Conservation (phyloP, 2,113 vertebrate species). For the Colius striatus region DNA sequence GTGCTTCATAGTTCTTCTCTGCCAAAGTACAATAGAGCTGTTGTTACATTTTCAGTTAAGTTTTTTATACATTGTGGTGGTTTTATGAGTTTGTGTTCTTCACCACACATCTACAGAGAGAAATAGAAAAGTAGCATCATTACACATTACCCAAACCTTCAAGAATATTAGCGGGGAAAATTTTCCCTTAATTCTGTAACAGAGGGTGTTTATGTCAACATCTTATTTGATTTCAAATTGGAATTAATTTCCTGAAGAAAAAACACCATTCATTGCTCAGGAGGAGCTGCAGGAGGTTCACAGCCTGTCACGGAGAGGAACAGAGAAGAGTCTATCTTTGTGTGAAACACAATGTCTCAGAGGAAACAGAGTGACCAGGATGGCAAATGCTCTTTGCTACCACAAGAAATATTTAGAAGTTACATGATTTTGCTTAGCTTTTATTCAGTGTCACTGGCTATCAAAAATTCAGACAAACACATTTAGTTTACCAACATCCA, state of each 20-base stretch:
- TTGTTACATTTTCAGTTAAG: not conserved
- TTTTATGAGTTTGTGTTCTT: not conserved
- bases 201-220: not conserved
- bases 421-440: not conserved
- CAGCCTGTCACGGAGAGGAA: not conserved
- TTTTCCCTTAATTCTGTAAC: not conserved
- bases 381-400: not conserved
- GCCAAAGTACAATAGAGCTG: not conserved
- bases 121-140: not conserved
- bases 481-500: not conserved
- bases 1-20: not conserved
- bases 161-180: not conserved
- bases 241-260: not conserved
- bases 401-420: not conserved
- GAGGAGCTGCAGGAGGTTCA: not conserved
- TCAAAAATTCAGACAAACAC: not conserved
- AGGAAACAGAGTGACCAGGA: not conserved
- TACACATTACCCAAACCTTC: not conserved
- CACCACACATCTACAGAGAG: not conserved
- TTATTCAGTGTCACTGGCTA: not conserved
- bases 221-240: not conserved
- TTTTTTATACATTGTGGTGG: not conserved
- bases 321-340: not conserved
- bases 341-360: not conserved
- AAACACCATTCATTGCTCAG: not conserved